Evolutionary conservation across 2,113 vertebrate species (phyloP).

Genomic region (Leptodactylus fuscus): DNA sequence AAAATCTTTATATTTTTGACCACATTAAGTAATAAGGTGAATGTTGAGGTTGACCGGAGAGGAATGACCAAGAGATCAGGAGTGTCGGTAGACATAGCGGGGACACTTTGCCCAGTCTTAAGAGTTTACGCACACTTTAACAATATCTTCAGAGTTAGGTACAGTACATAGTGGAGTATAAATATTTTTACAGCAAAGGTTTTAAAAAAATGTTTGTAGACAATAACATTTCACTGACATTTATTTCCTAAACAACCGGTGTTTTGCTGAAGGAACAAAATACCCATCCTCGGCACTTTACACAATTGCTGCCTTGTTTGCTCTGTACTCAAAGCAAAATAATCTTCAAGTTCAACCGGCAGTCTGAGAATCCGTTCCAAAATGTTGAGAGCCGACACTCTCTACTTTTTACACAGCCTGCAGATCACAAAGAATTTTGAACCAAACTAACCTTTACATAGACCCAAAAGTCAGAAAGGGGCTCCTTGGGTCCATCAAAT

Average conservation of each 20-base stretch:
- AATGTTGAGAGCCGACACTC: neutral
- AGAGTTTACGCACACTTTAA: neutral
- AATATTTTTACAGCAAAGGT: neutral
- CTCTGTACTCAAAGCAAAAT: conserved; percentile 15
- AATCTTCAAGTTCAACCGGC: neutral
- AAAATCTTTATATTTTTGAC: neutral
- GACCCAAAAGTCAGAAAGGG: no score
- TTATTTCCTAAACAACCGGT: conserved; percentile 34
- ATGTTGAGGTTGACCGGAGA: no score
- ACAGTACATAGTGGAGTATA: neutral
- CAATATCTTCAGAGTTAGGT: neutral
- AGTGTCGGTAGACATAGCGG: no score
- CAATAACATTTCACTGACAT: conserved; percentile 45
- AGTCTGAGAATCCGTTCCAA: neutral
- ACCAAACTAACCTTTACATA: no score
- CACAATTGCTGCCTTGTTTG: conserved; percentile 15
- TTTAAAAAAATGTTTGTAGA: neutral
- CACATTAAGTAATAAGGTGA: no score
- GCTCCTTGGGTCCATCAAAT: no score
- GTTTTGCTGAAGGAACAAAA: conserved; percentile 17
- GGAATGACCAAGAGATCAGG: no score
- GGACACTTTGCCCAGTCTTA: no score
- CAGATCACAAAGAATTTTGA: neutral
- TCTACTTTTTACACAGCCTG: neutral
- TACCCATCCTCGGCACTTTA: conserved; percentile 10